A percentile compares a stretch with the other conserved stretches of the same genome.
Conservation (phyloP, 2,888 invertebrate genomes). For the Hydrotaea diabolus region DNA sequence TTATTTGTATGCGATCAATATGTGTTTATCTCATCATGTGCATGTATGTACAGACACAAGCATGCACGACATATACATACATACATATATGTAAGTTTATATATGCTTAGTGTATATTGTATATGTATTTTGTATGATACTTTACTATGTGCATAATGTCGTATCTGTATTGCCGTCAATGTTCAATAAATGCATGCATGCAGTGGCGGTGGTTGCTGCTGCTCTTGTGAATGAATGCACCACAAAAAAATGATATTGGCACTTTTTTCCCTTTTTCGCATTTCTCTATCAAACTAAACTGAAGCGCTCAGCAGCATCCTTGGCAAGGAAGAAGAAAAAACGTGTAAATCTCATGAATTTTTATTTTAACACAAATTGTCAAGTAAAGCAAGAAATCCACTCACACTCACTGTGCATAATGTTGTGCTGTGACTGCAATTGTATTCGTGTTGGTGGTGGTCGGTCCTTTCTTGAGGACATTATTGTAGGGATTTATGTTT, state of each 20-base stretch:
- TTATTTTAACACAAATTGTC: conserved; percentile 50
- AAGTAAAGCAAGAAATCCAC: conserved; percentile 28
- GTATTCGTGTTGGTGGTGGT: not conserved
- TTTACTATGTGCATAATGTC: conserved; percentile 18
- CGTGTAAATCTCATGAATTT: conserved; percentile 53
- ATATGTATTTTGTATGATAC: conserved; percentile 11
- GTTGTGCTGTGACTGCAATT: not conserved
- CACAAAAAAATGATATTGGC: conserved; percentile 13
- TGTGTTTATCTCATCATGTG: conserved; percentile 42
- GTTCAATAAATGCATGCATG: not conserved
- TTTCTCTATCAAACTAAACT: not conserved
- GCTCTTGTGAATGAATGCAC: no score
- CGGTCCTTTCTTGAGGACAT: conserved; percentile 9
- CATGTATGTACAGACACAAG: conserved; percentile 15
- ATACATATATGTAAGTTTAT: not conserved
- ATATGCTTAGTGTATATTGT: not conserved
- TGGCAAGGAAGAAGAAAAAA: conserved; percentile 11
- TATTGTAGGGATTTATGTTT: conserved; percentile 29
- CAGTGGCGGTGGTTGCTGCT: not conserved
- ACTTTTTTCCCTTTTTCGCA: not conserved
- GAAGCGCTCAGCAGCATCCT: not conserved
- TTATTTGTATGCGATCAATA: conserved; percentile 61
- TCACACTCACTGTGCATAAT: not conserved
- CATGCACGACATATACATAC: not conserved
- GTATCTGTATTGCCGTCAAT: conserved; percentile 12